phyloP scores from a whole-genome alignment of 2,797 vertebrate species.

The Champsocephalus esox region DNA sequence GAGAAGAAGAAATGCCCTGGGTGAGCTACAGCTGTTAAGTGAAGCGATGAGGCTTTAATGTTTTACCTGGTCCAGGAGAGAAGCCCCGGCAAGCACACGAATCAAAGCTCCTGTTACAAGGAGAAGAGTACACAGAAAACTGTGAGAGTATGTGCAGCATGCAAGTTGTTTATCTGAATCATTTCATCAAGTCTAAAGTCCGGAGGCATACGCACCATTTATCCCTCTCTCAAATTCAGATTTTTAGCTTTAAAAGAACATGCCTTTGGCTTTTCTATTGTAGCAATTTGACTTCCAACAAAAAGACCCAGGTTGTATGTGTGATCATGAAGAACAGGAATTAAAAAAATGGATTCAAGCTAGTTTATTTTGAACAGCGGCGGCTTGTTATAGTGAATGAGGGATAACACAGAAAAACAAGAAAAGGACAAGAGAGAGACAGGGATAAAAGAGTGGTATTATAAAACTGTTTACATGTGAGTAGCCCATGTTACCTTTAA shows the following conservation, averaged over 20 bases:
- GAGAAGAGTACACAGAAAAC: constrained; percentile 40
- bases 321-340: constrained; percentile 19
- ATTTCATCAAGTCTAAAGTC: constrained; percentile 46
- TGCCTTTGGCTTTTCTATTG: constrained; percentile 47
- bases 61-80: constrained; percentile 65
- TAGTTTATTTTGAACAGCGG: constrained; percentile 8
- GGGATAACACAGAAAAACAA: constrained; percentile 11
- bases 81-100: constrained; percentile 54
- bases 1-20: constrained; percentile 25
- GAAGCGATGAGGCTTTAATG: constrained; percentile 61
- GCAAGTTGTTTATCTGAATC: constrained; percentile 55
- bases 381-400: constrained; percentile 8
- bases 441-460: not conserved
- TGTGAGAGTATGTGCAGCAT: constrained; percentile 31
- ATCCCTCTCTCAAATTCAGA: constrained; percentile 41
- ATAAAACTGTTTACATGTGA: not conserved
- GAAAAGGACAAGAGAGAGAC: not conserved
- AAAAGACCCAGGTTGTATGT: constrained; percentile 28
- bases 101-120: constrained; percentile 63
- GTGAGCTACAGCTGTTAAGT: constrained; percentile 53
- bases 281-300: constrained; percentile 54
- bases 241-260: constrained; percentile 38
- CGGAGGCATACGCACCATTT: constrained; percentile 40
- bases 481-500: constrained; percentile 1
- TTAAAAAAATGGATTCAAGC: constrained; percentile 36